A percentile compares a stretch with the other conserved stretches of the same genome.
phyloP scores from a whole-genome alignment of 1,140 invertebrate species.

The Heterodera schachtii region DNA sequence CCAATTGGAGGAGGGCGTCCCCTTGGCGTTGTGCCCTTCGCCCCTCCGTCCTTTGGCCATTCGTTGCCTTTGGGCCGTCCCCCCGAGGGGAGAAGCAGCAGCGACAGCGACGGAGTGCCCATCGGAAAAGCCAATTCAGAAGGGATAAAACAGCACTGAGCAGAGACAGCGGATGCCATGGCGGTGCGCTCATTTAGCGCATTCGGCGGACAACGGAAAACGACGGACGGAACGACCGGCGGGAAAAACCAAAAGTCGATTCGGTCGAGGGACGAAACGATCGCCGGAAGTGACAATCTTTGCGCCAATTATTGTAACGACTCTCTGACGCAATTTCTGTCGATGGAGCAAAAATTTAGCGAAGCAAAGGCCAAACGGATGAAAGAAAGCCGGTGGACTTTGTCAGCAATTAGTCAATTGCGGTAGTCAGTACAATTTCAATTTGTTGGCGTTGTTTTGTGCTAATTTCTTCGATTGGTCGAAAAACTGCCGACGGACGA shows the following conservation, averaged over 20 bases:
- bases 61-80: background rate
- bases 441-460: background rate
- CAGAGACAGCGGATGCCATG: slow-evolving; percentile 23
- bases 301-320: background rate
- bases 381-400: background rate
- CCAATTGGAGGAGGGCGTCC: background rate
- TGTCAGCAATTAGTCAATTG: background rate
- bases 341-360: too few relatives aligned
- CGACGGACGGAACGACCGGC: too few relatives aligned
- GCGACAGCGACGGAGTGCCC: background rate
- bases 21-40: background rate
- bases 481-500: background rate
- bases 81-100: background rate
- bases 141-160: slow-evolving; percentile 4
- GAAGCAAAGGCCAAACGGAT: background rate
- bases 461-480: background rate
- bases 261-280: background rate
- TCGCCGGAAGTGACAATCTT: background rate
- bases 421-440: background rate
- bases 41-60: background rate
- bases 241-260: background rate
- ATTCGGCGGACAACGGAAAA: background rate
- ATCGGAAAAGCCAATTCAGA: slow-evolving; percentile 11
- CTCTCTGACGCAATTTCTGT: background rate
- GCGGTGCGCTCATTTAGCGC: slow-evolving; percentile 19